Evolutionary conservation across 1,140 invertebrate species (phyloP).

Genomic region (Euschistus heros): DNA sequence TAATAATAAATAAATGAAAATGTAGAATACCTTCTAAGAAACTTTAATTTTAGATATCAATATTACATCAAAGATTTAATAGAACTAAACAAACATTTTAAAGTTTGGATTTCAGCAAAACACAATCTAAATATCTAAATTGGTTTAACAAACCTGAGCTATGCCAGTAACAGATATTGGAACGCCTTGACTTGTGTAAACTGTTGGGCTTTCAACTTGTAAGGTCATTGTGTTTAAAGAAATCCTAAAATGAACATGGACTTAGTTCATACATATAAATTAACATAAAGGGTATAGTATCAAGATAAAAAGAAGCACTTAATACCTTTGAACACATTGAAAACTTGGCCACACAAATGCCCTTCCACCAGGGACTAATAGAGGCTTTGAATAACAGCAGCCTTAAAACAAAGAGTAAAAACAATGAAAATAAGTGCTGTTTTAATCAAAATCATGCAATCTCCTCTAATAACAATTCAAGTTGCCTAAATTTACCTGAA

Average conservation of each 20-base stretch:
- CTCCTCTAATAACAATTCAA: background rate
- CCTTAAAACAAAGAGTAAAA: constrained; percentile 42
- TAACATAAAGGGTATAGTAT: too few species aligned
- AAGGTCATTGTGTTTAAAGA: constrained; percentile 94
- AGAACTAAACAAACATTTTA: too few species aligned
- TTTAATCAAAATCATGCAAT: background rate
- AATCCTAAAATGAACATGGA: constrained; percentile 50
- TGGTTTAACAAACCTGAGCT: constrained; percentile 60
- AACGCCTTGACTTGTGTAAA: constrained; percentile 93
- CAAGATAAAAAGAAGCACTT: background rate
- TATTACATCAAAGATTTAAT: too few species aligned
- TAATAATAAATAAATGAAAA: too few species aligned
- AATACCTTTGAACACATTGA: constrained; percentile 86
- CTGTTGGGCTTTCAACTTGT: constrained; percentile 79
- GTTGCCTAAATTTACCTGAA: constrained; percentile 59
- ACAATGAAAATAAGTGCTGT: background rate
- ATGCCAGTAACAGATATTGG: constrained; percentile 95
- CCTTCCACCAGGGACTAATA: constrained; percentile 85
- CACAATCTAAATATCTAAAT: too few species aligned
- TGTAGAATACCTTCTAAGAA: too few species aligned
- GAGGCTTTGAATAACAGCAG: constrained; percentile 83
- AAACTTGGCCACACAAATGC: constrained; percentile 94
- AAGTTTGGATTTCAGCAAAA: too few species aligned
- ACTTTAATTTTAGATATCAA: too few species aligned
- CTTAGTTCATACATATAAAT: background rate